phyloP scores from a whole-genome alignment of 2,888 invertebrate genomes.

The Masnerella sp. region DNA sequence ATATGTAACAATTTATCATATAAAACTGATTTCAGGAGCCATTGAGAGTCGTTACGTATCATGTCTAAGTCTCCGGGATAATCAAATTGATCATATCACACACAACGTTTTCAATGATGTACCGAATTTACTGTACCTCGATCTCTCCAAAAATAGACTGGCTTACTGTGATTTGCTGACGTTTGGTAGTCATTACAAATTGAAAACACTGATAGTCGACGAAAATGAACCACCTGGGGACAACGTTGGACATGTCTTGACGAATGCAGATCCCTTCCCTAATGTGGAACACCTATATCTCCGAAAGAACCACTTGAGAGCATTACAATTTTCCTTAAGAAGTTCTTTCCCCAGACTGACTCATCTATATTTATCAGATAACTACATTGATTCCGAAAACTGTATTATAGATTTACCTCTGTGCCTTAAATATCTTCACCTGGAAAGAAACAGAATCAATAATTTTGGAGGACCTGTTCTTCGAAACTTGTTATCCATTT shows the following conservation, averaged over 20 bases:
- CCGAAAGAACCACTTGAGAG: constrained; percentile 63
- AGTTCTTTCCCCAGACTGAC: constrained; percentile 66
- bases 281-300: constrained; percentile 67
- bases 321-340: constrained; percentile 61
- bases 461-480: constrained; percentile 61
- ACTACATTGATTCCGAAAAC: constrained; percentile 63
- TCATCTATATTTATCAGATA: constrained; percentile 68
- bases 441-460: constrained; percentile 65
- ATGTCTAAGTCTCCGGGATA: constrained; percentile 66
- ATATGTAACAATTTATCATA: too few species aligned
- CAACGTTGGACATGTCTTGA: constrained; percentile 52
- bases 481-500: constrained; percentile 61
- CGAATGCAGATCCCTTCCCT: constrained; percentile 64
- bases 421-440: constrained; percentile 66
- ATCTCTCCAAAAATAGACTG: constrained; percentile 68
- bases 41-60: constrained; percentile 64
- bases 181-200: constrained; percentile 63
- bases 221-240: constrained; percentile 63
- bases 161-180: constrained; percentile 66
- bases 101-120: constrained; percentile 63
- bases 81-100: constrained; percentile 63
- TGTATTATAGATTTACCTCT: constrained; percentile 63
- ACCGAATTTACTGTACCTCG: constrained; percentile 67
- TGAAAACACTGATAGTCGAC: constrained; percentile 65
- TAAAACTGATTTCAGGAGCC: constrained; percentile 62